Evolutionary conservation across 37 sponge, comb jelly and placozoan genomes (phyloP).

Genomic region (Theonella swinhoei): DNA sequence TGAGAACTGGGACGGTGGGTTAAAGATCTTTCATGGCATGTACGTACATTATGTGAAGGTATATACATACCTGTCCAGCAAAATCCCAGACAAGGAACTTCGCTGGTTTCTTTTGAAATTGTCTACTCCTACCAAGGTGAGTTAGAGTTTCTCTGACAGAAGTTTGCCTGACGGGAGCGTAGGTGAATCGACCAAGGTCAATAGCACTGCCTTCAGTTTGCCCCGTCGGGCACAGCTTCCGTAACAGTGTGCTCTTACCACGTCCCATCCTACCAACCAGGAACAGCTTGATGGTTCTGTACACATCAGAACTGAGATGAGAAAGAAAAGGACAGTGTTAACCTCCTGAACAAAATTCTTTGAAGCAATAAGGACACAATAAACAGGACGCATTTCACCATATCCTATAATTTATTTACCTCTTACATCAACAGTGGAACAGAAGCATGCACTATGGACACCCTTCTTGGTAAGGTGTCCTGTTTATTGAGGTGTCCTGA

Average conservation of each 20-base stretch:
- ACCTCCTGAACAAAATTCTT: neutral
- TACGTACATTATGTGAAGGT: no score
- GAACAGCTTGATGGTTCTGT: slow-evolving; percentile 74
- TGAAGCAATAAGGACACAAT: neutral
- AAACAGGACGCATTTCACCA: no score
- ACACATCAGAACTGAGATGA: slow-evolving; percentile 46
- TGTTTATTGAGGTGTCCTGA: no score
- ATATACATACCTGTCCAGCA: slow-evolving; percentile 78
- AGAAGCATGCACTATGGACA: no score
- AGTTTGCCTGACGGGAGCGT: neutral
- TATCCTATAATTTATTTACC: no score
- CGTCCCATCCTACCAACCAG: slow-evolving; percentile 62
- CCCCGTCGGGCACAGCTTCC: slow-evolving; percentile 41
- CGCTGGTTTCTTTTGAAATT: neutral
- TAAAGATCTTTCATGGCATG: no score
- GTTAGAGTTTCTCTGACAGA: no score
- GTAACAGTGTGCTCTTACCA: slow-evolving; percentile 81
- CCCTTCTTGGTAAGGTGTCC: no score
- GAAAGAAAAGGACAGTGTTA: no score
- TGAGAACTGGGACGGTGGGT: no score
- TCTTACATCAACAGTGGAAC: no score
- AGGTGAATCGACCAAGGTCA: slow-evolving; percentile 53
- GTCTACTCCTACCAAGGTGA: no score
- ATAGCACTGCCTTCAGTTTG: slow-evolving; percentile 71
- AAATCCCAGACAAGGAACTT: slow-evolving; percentile 81